These are phyloP conservation scores for Lepidochrysops patricia DNA, from an alignment of 2,888 invertebrate species.

Conservation along the genomic window DNA sequence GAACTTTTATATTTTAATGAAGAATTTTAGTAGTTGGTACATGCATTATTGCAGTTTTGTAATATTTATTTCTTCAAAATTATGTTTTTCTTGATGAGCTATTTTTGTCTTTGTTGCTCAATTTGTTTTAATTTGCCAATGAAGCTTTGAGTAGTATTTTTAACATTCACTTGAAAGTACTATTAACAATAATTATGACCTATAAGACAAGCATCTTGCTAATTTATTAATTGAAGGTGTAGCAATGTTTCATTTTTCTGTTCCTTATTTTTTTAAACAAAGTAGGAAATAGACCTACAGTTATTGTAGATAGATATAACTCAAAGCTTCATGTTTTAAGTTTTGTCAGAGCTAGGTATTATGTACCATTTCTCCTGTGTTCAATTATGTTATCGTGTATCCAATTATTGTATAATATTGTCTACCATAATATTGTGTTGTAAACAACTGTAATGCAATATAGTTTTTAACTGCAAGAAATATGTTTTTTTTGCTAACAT, in stretches of 20 bases:
- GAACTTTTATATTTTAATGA: background rate
- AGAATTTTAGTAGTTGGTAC: background rate
- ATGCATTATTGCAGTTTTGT: background rate
- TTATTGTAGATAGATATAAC: background rate
- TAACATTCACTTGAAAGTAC: background rate
- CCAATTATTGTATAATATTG: constrained; percentile 67
- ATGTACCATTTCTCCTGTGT: background rate
- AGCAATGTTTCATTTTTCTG: background rate
- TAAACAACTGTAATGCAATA: constrained; percentile 65
- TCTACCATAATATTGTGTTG: constrained; percentile 60
- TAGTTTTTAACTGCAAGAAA: constrained; percentile 45
- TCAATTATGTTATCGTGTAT: constrained; percentile 36
- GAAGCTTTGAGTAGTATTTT: constrained; percentile 4
- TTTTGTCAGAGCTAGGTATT: background rate
- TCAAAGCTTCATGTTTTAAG: background rate
- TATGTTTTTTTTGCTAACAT: constrained; percentile 21
- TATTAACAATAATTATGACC: too few relatives aligned
- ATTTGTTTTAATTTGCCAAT: background rate
- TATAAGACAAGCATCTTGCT: background rate
- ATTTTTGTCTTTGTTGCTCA: constrained; percentile 1
- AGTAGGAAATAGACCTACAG: too few relatives aligned
- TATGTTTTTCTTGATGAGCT: background rate
- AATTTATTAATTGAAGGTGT: background rate
- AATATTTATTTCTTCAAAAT: background rate
- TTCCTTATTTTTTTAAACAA: background rate